Conservation (phyloP, 1,140 invertebrate species). For the Ostrea denselamellosa region DNA sequence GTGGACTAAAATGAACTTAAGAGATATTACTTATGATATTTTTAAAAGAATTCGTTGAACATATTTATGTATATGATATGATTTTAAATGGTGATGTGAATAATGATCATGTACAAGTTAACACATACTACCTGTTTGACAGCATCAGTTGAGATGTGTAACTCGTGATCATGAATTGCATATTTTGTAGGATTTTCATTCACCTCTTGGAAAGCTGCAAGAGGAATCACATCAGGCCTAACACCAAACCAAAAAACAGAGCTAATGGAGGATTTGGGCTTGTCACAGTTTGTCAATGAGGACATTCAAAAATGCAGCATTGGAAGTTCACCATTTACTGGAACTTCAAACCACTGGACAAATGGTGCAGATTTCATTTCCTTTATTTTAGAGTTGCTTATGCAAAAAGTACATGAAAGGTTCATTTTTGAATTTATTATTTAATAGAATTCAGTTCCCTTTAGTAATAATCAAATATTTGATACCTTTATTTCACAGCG, state of each 20-base stretch:
- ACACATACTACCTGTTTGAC: no score
- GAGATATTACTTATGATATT: neutral
- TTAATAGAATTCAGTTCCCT: neutral
- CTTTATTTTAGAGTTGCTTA: neutral
- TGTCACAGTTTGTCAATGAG: slow-evolving; percentile 50
- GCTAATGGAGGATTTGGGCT: slow-evolving; percentile 50
- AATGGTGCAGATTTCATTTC: slow-evolving; percentile 47
- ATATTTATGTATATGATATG: no score
- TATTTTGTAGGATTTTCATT: slow-evolving; percentile 6
- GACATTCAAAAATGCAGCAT: slow-evolving; percentile 23
- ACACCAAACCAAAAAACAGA: slow-evolving; percentile 41
- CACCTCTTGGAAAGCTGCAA: neutral
- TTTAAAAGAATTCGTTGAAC: no score
- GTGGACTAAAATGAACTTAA: neutral
- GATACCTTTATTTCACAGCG: neutral
- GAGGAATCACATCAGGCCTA: slow-evolving; percentile 13
- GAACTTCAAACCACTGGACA: slow-evolving; percentile 53
- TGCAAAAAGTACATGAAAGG: no score
- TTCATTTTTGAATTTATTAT: no score
- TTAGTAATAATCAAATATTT: neutral
- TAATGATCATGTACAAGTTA: no score
- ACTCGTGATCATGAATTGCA: neutral
- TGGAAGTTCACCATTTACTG: neutral
- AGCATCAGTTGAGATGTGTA: no score
- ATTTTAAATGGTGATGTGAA: no score